Evolutionary conservation across 1,140 invertebrate genomes (phyloP), one percentile per base, ranked within the genome.

Genomic region (Thaumatotibia leucotreta): DNA sequence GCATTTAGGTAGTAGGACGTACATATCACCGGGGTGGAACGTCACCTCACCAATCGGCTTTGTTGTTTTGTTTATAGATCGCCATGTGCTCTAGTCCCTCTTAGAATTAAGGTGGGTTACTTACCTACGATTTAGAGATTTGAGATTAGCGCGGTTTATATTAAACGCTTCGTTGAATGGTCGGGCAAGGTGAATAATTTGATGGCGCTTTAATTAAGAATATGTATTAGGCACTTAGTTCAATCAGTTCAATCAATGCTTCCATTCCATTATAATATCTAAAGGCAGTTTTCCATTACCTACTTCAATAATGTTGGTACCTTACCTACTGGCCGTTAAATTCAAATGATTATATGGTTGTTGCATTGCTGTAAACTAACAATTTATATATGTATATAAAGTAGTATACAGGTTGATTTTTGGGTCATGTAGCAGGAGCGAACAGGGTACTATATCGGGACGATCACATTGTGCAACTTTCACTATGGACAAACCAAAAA

Each of bases 1-100:
- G 88, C 88, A 90, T 90, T 90, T 90, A 90, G 88, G 88, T 90
- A 90, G 81, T 90, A 90, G 84, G 83, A 85, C 86, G 85, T 88
- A 90, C 84, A 90, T 87, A 89, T 89, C 82, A 87, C 86, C 87
- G 88, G 86, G 86, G 85, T 90, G 82, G 86, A 87, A 89, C 88
- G 88, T 90, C 86, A 87, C 81, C 81, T 84, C 81, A 86, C 86
- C 88, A 89, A 90, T 90, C 88, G 86, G 82, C 86, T 88, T 88
- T 89, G 83, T 90, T 89, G 85, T 88, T 89, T 89, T 84, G 82
- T 58, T 58, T 58, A 86, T 88, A 88, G 84, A 88, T 83, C 79
- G 85, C 84, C 83, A 88, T 84, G 82, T 89, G 84, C 77, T 88
- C 70, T 82, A 74, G 80, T 89, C 84, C 83, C 86, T 85, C 80